These are phyloP conservation scores for Proctacanthus coquilletti DNA, from an alignment of 1,140 invertebrate genomes.

Conservation along the genomic window DNA sequence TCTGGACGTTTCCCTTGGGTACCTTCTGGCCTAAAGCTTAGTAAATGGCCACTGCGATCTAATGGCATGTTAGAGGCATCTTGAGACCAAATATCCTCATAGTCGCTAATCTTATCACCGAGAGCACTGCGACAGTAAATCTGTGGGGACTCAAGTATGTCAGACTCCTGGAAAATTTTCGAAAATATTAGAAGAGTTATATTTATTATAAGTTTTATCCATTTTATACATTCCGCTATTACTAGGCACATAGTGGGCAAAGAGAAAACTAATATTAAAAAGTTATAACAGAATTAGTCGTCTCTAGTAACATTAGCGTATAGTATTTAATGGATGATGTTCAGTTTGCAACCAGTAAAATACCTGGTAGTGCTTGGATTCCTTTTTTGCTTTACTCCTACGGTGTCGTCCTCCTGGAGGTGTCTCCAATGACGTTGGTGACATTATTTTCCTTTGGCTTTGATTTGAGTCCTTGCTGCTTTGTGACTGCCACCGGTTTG, in stretches of 20 bases:
- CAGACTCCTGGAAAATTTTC: conserved; percentile 71
- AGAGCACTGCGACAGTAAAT: conserved; percentile 72
- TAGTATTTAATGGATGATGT: too few relatives aligned
- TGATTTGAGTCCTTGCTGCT: conserved; percentile 17
- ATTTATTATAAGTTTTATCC: not conserved
- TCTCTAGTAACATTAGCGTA: too few relatives aligned
- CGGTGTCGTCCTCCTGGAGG: conserved; percentile 7
- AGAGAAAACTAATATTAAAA: not conserved
- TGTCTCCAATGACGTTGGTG: conserved; percentile 9
- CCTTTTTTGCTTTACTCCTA: conserved; percentile 31
- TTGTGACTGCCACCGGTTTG: conserved; percentile 22
- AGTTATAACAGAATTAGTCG: not conserved
- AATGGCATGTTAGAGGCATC: conserved; percentile 36
- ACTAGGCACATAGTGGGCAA: too few relatives aligned
- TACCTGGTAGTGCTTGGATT: conserved; percentile 48
- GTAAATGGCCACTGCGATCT: conserved; percentile 33
- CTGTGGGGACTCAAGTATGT: conserved; percentile 66
- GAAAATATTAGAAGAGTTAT: conserved; percentile 29
- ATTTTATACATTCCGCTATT: too few relatives aligned
- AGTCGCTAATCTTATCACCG: conserved; percentile 84
- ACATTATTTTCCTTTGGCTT: conserved; percentile 19
- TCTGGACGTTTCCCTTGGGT: conserved; percentile 40
- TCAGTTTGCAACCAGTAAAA: too few relatives aligned
- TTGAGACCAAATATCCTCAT: conserved; percentile 84
- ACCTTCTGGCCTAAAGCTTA: conserved; percentile 34